Evolutionary conservation across 1,140 invertebrate species (phyloP), one percentile per base, ranked within the genome.

Genomic region (Colletes latitarsis): DNA sequence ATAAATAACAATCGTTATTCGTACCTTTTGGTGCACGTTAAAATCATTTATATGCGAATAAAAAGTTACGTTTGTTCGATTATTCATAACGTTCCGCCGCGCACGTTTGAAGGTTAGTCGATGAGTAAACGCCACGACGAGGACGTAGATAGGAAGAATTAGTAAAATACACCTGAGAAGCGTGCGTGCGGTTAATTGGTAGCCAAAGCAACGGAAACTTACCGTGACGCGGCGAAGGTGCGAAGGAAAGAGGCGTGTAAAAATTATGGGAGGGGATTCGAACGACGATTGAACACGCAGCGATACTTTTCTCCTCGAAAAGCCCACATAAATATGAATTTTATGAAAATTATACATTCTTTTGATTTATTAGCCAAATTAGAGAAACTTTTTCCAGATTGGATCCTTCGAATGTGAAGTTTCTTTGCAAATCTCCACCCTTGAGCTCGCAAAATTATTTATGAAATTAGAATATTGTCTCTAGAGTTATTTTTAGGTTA

Each of bases 81-180:
- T 78, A 78, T 78, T 78, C 76, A 72, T 63, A 72, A 10, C 49
- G 43, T 63, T 78, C 46, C 17, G 68, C 39, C 41, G 14, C 43
- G 63, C 58, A 39, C 55, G 15, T 15, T 15, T 6, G 77, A 78
- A 78, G 77, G 77, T 41, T 49, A 21, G 6, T 12, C 12, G 6
- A 73, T 64, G 77, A 79, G 60, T 55, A 66, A 66, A 2, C 63
- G 49, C 6, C 6, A 15, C 17, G 58, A n/a, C 76, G 4, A 62
- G 60, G 17, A 15, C 39, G 43, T 4, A 12, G 21, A 30, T 43
- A 46, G 49, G 17, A 73, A 57, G 64, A 79, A 66, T 79, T 66
- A 57, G 49, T 66, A 57, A 79, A 73, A 49, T 66, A 41, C 57
- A 77, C 10, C 5, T 39, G 55, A 17, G 66, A 14, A 14, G 46